These are phyloP conservation scores for Drosophila emarginata DNA, from an alignment of 2,888 invertebrate genomes.

Conservation along the genomic window DNA sequence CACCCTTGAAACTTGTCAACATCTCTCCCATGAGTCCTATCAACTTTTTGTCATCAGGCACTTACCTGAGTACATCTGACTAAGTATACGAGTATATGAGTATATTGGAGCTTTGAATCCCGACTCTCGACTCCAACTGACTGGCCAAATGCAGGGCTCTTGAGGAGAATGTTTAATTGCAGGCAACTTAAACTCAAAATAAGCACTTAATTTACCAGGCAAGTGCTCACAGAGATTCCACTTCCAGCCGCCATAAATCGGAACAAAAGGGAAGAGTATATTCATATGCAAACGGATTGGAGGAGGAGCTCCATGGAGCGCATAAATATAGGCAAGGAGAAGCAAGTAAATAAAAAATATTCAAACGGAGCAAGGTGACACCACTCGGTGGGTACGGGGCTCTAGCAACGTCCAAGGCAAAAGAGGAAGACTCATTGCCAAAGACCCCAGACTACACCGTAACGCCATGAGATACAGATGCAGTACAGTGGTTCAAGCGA, in stretches of 20 bases:
- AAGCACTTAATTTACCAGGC: constrained; percentile 73
- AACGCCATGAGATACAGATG: constrained; percentile 18
- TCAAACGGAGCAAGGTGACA: constrained; percentile 25
- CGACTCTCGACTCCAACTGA: constrained; percentile 35
- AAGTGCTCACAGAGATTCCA: constrained; percentile 59
- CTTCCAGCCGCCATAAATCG: constrained; percentile 51
- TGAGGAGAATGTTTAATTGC: constrained; percentile 66
- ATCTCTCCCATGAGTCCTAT: constrained; percentile 3
- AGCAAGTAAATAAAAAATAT: constrained; percentile 35
- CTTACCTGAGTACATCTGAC: constrained; percentile 1
- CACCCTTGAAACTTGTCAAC: constrained; percentile 2
- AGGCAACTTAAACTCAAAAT: constrained; percentile 72
- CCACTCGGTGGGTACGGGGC: constrained; percentile 12
- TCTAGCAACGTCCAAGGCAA: constrained; percentile 57
- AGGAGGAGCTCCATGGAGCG: constrained; percentile 20
- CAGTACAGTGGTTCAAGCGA: constrained; percentile 14
- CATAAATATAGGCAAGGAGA: constrained; percentile 34
- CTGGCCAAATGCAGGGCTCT: constrained; percentile 47
- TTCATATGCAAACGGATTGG: constrained; percentile 21
- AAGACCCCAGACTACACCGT: constrained; percentile 32
- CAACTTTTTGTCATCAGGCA: constrained; percentile 7
- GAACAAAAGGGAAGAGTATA: constrained; percentile 21
- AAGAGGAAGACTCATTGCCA: constrained; percentile 59
- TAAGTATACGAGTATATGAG: background rate
- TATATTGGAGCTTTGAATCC: background rate